These are phyloP conservation scores for Apocrypta bakeri DNA, from an alignment of 1,140 invertebrate species.

Conservation along the genomic window DNA sequence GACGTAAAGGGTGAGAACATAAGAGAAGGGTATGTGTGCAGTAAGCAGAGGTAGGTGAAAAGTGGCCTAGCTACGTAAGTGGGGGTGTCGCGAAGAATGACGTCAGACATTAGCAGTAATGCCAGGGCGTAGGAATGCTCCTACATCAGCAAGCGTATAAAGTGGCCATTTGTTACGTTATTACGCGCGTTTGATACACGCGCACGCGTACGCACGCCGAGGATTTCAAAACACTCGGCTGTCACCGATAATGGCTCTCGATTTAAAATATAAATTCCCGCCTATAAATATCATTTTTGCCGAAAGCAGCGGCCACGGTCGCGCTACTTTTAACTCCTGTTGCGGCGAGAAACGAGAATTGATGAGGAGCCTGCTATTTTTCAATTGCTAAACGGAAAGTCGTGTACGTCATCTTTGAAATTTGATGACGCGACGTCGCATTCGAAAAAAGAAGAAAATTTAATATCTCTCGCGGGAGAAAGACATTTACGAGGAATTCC, in stretches of 20 bases:
- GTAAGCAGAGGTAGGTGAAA: background rate
- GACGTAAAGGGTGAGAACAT: conserved; percentile 37
- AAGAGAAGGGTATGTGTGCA: conserved; percentile 5
- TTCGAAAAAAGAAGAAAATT: background rate
- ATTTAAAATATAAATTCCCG: conserved; percentile 72
- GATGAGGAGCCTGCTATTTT: background rate
- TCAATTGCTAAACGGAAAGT: conserved; percentile 12
- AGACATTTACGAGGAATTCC: too few relatives aligned
- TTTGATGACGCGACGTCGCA: background rate
- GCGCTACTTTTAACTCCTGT: background rate
- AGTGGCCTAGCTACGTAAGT: background rate
- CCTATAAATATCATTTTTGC: conserved; percentile 63
- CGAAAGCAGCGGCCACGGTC: conserved; percentile 44
- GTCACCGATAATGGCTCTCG: conserved; percentile 66
- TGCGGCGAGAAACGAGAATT: conserved; percentile 10
- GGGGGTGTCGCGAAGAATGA: conserved; percentile 57
- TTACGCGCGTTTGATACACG: conserved; percentile 69
- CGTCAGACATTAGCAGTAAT: conserved; percentile 70
- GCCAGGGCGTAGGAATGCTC: conserved; percentile 65
- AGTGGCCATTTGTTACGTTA: conserved; percentile 72
- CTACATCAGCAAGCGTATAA: conserved; percentile 63
- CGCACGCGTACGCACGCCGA: conserved; percentile 33
- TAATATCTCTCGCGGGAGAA: background rate
- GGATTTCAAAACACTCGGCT: conserved; percentile 58
- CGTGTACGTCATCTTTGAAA: conserved; percentile 1